Evolutionary conservation across 1,140 invertebrate genomes (phyloP), one percentile per base, ranked within the genome.

Genomic region (Dendroctonus valens): DNA sequence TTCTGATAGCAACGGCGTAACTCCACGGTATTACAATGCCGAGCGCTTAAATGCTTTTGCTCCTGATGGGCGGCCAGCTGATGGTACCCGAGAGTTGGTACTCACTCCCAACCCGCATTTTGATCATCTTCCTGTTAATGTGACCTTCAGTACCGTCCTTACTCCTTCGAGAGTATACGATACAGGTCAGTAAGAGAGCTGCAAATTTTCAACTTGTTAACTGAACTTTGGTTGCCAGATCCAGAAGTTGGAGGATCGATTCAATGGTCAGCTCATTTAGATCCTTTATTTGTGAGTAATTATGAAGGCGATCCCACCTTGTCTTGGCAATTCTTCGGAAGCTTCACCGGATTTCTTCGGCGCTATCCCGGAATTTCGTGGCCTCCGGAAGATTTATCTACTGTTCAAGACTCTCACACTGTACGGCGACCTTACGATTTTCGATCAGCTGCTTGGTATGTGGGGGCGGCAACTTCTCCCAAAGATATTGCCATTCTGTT

Each of bases 271-370:
- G 89, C 92, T 68, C 87, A 90, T 70, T 83, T 99, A 73, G 93
- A 97, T 81, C 87, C 90, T 42, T 83, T 94, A 55, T 99, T 97
- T 80, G 86, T 89, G 68, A 91, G 93, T 77, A 98, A 98, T 82
- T 92, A 93, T 73, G 90, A 96, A 76, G 88, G 89, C 72, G 94
- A 98, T 83, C 89, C 92, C 0, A 87, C 92, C 0, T 83, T 98
- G 6, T 91, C 93, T 14, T 98, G 94, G 95, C 96, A 99, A 81
- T 98, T 96, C 81, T 98, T 96, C 80, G 95, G 96, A 57, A 95
- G 93, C 55, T 90, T 92, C 42, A 85, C 87, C 2, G 96, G 96
- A 41, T 97, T 97, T 78, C 84, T 98, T 74, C 83, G 96, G 71
- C 86, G 94, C 72, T 97, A 94, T 83, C 96, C 96, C 78, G 94